These are phyloP conservation scores for Ligdia adustata DNA, from an alignment of 2,888 invertebrate species.

Conservation along the genomic window DNA sequence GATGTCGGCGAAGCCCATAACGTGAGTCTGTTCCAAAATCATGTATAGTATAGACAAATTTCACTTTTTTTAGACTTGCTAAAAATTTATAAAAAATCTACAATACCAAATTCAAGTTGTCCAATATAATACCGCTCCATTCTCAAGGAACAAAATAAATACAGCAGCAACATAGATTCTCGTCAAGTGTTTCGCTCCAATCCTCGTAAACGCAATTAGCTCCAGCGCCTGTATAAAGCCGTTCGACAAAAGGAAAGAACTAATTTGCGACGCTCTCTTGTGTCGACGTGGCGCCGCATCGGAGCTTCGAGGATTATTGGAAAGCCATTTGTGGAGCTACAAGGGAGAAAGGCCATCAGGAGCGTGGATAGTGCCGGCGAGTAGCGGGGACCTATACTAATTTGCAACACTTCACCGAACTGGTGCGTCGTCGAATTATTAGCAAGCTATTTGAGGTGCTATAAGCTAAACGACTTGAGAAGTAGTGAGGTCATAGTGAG, in stretches of 20 bases:
- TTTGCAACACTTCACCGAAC: too few species aligned
- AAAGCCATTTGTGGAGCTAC: slow-evolving; percentile 58
- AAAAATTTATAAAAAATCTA: too few species aligned
- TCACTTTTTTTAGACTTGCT: too few species aligned
- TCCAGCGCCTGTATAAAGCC: slow-evolving; percentile 9
- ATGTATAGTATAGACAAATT: too few species aligned
- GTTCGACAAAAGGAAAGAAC: slow-evolving; percentile 21
- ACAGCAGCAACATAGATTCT: not conserved
- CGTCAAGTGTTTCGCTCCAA: slow-evolving; percentile 4
- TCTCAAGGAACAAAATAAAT: not conserved
- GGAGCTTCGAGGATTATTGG: slow-evolving; percentile 58
- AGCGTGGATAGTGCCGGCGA: slow-evolving; percentile 25
- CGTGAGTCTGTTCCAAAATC: too few species aligned
- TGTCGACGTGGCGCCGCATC: slow-evolving; percentile 38
- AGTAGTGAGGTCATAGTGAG: too few species aligned
- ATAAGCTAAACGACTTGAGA: too few species aligned
- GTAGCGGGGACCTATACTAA: not conserved
- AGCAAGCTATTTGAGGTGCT: too few species aligned
- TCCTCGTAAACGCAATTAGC: slow-evolving; percentile 17
- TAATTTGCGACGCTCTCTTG: slow-evolving; percentile 24
- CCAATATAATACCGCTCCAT: too few species aligned
- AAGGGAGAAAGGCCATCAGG: slow-evolving; percentile 28
- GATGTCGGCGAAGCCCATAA: too few species aligned
- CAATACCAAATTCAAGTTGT: too few species aligned
- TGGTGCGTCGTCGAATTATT: too few species aligned